Evolutionary conservation across 2,888 invertebrate species (phyloP).

Genomic region (Creontiades dilutus): DNA sequence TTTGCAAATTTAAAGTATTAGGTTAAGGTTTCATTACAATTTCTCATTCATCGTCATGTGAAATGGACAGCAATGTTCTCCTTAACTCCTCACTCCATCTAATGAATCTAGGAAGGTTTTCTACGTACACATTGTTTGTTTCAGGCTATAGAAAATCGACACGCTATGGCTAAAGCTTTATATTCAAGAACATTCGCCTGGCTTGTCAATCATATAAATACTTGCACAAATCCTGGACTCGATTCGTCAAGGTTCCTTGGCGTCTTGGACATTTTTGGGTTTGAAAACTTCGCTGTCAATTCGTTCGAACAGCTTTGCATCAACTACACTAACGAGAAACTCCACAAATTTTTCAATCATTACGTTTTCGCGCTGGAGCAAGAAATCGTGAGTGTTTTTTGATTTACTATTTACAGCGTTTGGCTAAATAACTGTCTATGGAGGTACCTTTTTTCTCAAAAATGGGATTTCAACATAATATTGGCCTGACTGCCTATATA

Average conservation of each 20-base stretch:
- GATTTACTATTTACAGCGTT: too few species aligned
- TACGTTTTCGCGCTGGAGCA: constrained; percentile 97
- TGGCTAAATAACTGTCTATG: background rate
- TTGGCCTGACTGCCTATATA: too few species aligned
- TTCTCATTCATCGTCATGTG: too few species aligned
- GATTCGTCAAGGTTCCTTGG: constrained; percentile 89
- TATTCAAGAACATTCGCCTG: constrained; percentile 95
- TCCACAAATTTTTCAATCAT: constrained; percentile 97
- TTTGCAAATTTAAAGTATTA: too few species aligned
- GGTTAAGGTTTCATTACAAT: too few species aligned
- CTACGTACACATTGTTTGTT: constrained; percentile 76
- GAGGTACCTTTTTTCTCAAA: background rate
- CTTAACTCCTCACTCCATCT: too few species aligned
- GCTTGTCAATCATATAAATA: constrained; percentile 95
- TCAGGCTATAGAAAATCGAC: constrained; percentile 92
- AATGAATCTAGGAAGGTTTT: too few species aligned
- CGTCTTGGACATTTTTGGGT: constrained; percentile 95
- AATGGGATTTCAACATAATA: too few species aligned
- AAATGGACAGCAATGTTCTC: too few species aligned
- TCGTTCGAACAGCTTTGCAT: constrained; percentile 96
- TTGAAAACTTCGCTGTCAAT: constrained; percentile 94
- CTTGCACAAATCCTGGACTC: constrained; percentile 92
- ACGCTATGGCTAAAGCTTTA: constrained; percentile 95
- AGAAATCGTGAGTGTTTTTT: constrained; percentile 87
- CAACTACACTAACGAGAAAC: constrained; percentile 95